Evolutionary conservation across 2,888 invertebrate genomes (phyloP).

Genomic region (Maniola hyperantus): DNA sequence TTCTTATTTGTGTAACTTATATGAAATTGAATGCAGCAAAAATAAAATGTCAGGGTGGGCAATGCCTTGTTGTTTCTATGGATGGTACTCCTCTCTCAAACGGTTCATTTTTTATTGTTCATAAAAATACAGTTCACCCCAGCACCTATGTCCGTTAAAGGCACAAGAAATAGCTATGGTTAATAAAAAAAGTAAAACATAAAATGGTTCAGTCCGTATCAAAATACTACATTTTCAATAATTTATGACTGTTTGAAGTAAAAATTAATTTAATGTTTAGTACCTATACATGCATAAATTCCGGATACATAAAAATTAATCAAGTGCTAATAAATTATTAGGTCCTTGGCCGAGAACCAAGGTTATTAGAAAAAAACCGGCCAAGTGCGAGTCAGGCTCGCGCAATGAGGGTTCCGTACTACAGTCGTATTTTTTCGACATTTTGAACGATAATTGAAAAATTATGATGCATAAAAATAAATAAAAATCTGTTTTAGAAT

Average conservation of each 20-base stretch:
- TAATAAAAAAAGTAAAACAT: neutral
- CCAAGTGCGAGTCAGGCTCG: too few relatives aligned
- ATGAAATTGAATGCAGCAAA: too few relatives aligned
- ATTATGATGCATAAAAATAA: too few relatives aligned
- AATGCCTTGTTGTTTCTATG: neutral
- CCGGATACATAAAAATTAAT: constrained; percentile 19
- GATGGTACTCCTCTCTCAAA: too few relatives aligned
- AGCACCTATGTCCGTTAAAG: neutral
- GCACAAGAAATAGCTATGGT: neutral
- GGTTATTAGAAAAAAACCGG: neutral
- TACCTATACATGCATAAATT: neutral
- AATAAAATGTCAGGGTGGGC: neutral
- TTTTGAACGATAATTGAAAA: too few relatives aligned
- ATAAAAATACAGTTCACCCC: too few relatives aligned
- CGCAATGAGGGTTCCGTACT: too few relatives aligned
- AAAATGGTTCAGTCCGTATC: neutral
- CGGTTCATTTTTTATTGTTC: too few relatives aligned
- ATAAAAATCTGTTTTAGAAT: too few relatives aligned
- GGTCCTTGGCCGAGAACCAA: constrained; percentile 1
- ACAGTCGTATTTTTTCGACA: too few relatives aligned
- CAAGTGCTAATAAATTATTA: constrained; percentile 15
- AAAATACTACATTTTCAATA: constrained; percentile 6
- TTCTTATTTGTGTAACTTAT: too few relatives aligned
- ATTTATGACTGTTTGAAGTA: constrained; percentile 3
- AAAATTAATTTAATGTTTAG: constrained; percentile 6